Percentiles rank a stretch among this genome's conserved stretches.
Conservation (phyloP, 2,797 vertebrate genomes). For the Sarcophilus harrisii region DNA sequence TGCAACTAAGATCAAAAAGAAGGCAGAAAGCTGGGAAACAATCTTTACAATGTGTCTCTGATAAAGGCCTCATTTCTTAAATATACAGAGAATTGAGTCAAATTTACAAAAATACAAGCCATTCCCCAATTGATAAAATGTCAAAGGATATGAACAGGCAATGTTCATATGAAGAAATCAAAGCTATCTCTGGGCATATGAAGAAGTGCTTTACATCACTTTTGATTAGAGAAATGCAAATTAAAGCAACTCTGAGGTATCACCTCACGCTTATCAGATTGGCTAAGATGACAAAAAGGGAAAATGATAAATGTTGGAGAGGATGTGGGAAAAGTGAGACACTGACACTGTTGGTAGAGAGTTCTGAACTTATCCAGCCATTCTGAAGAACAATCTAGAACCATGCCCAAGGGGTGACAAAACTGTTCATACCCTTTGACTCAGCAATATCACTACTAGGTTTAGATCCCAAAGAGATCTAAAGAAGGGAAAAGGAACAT, state of each 20-base stretch:
- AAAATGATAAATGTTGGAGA: not conserved
- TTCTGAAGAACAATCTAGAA: not conserved
- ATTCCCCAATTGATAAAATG: not conserved
- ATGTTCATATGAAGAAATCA: not conserved
- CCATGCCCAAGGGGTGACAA: not conserved
- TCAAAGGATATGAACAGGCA: not conserved
- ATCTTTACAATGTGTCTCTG: not conserved
- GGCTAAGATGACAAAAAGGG: not conserved
- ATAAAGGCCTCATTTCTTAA: not conserved
- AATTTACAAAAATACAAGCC: not conserved
- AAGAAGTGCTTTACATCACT: not conserved
- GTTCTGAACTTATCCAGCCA: not conserved
- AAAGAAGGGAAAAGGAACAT: not conserved
- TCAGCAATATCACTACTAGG: not conserved
- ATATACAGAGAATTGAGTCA: too few species aligned
- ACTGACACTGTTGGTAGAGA: too few species aligned
- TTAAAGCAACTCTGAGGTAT: too few species aligned
- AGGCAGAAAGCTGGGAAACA: not conserved
- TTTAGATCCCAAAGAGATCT: too few species aligned
- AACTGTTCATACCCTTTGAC: not conserved
- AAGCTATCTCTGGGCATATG: not conserved
- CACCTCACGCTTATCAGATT: not conserved
- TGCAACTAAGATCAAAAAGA: not conserved
- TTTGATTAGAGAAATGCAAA: not conserved
- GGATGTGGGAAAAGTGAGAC: not conserved